phyloP scores from a whole-genome alignment of 2,888 invertebrate genomes.

The Oscheius myriophilus region DNA sequence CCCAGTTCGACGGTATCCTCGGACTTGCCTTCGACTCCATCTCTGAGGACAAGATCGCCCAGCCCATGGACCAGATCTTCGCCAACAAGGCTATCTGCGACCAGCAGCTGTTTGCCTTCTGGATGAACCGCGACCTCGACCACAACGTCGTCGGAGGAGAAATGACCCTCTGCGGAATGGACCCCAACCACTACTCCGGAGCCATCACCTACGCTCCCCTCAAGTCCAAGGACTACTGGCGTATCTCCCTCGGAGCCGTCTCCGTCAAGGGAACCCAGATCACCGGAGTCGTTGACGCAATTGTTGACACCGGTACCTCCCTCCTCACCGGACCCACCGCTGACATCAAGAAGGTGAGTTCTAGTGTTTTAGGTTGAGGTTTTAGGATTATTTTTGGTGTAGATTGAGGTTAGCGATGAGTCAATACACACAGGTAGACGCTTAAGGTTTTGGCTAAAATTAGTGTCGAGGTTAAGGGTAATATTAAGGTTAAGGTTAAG shows the following conservation, averaged over 20 bases:
- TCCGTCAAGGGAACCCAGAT: conserved; percentile 34
- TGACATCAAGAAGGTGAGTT: conserved; percentile 77
- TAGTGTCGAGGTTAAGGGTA: no score
- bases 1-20: conserved; percentile 87
- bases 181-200: conserved; percentile 75
- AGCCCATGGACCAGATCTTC: conserved; percentile 73
- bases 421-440: no score
- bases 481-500: no score
- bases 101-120: conserved; percentile 72
- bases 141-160: conserved; percentile 71
- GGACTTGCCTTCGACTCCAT: conserved; percentile 73
- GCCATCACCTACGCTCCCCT: conserved; percentile 37
- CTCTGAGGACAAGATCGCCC: conserved; percentile 72
- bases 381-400: no score
- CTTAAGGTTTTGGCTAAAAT: no score
- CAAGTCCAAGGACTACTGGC: conserved; percentile 40
- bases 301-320: conserved; percentile 95
- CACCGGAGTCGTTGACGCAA: conserved; percentile 82
- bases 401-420: no score
- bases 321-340: conserved; percentile 87
- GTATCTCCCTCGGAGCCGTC: conserved; percentile 34
- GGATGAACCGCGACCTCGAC: conserved; percentile 71
- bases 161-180: conserved; percentile 85
- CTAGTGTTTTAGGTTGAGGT: no score
- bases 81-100: conserved; percentile 62